A percentile compares a stretch with the other conserved stretches of the same genome.
These are phyloP conservation scores for Smutsia gigantea DNA, from an alignment of 2,797 vertebrate genomes.

Conservation along the genomic window DNA sequence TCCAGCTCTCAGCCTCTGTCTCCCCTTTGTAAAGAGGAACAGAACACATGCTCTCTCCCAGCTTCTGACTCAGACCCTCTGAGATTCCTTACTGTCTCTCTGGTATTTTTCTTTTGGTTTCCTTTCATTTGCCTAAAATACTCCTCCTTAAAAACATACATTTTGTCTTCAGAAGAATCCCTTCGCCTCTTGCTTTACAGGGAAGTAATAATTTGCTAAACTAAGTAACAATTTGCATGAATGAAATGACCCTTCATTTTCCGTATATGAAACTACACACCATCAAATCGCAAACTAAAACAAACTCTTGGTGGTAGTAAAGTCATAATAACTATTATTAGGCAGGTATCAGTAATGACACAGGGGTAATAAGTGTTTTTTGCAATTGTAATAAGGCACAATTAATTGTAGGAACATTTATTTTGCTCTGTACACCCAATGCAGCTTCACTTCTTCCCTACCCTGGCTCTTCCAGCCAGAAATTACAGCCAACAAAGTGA, in stretches of 20 bases:
- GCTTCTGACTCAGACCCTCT: not conserved
- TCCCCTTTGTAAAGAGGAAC: not conserved
- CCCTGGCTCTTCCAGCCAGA: slow-evolving; percentile 19
- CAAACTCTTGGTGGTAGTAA: slow-evolving; percentile 45
- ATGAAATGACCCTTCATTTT: slow-evolving; percentile 68
- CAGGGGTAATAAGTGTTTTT: slow-evolving; percentile 77
- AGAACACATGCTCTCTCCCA: not conserved
- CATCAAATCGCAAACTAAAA: slow-evolving; percentile 21
- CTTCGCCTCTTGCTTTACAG: slow-evolving; percentile 63
- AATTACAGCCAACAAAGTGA: slow-evolving; percentile 45
- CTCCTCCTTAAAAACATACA: slow-evolving; percentile 70
- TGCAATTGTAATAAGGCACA: slow-evolving; percentile 70
- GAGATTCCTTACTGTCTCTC: slow-evolving; percentile 9
- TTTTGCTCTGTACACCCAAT: slow-evolving; percentile 30
- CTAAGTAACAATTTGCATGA: slow-evolving; percentile 83
- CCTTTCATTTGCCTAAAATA: slow-evolving; percentile 77
- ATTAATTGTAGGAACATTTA: slow-evolving; percentile 60
- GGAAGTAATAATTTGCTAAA: slow-evolving; percentile 84
- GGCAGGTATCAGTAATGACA: slow-evolving; percentile 79
- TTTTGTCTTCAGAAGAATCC: slow-evolving; percentile 58
- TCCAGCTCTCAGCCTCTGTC: not conserved
- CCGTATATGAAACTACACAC: slow-evolving; percentile 57
- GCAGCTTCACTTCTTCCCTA: slow-evolving; percentile 46
- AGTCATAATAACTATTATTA: slow-evolving; percentile 81
- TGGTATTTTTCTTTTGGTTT: slow-evolving; percentile 58